Conservation (phyloP, 1,140 invertebrate species). For the Aphidius ervi region DNA sequence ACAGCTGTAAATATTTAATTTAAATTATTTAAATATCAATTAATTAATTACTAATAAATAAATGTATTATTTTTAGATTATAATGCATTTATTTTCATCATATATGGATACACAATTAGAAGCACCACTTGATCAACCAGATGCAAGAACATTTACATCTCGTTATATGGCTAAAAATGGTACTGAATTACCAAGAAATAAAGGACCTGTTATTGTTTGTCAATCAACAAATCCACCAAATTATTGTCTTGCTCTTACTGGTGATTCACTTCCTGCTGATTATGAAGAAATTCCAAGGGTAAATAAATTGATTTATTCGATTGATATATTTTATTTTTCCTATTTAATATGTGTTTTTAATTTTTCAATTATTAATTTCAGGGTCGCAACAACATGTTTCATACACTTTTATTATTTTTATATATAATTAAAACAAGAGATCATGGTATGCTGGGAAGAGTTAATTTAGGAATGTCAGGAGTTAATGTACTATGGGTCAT, state of each 20-base stretch:
- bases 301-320: conserved; percentile 21
- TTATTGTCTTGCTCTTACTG: conserved; percentile 64
- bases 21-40: neutral
- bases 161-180: conserved; percentile 45
- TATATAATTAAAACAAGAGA: conserved; percentile 71
- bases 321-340: conserved; percentile 2
- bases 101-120: conserved; percentile 79
- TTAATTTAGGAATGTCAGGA: conserved; percentile 74
- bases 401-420: conserved; percentile 74
- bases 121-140: conserved; percentile 69
- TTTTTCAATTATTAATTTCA: conserved; percentile 44
- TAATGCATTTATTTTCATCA: conserved; percentile 77
- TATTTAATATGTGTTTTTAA: conserved; percentile 13
- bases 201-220: conserved; percentile 55
- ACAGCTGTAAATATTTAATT: conserved; percentile 58
- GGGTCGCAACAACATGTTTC: conserved; percentile 80
- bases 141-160: conserved; percentile 71
- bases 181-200: conserved; percentile 45
- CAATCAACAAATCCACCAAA: conserved; percentile 67
- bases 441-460: conserved; percentile 71
- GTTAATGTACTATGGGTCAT: conserved; percentile 77
- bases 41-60: neutral
- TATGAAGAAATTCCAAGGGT: conserved; percentile 63
- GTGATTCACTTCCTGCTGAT: conserved; percentile 51
- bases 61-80: conserved; percentile 57